Percentiles rank a stretch among this genome's conserved stretches.
Conservation (phyloP, 2,113 vertebrate genomes). For the Pontoporia blainvillei region DNA sequence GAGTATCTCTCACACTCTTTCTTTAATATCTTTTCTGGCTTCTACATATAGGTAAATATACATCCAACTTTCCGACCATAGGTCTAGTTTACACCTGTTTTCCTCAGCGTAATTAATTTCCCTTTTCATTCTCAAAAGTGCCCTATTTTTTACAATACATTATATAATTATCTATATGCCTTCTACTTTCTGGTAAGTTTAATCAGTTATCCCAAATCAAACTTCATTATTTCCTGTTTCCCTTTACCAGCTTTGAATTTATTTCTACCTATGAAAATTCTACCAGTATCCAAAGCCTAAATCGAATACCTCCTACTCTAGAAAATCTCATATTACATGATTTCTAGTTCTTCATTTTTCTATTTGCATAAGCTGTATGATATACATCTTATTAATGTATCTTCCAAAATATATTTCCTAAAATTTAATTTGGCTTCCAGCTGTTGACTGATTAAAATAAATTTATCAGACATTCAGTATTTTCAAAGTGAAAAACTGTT, state of each 20-base stretch:
- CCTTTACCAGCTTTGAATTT: background rate
- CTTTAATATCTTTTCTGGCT: background rate
- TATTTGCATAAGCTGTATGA: background rate
- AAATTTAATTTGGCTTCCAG: background rate
- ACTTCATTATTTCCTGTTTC: background rate
- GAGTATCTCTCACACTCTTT: background rate
- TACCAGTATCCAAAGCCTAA: background rate
- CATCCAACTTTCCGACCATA: background rate
- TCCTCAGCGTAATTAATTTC: background rate
- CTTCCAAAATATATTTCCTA: background rate
- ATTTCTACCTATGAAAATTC: background rate
- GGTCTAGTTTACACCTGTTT: background rate
- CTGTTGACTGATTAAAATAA: background rate
- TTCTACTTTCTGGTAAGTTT: background rate
- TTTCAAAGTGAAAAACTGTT: background rate
- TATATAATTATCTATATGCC: background rate
- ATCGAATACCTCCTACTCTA: background rate
- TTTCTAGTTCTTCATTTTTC: background rate
- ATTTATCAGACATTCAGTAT: background rate
- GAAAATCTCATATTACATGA: background rate
- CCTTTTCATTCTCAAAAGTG: background rate
- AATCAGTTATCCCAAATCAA: background rate
- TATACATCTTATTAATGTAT: background rate
- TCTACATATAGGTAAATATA: background rate
- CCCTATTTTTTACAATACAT: background rate